Percentiles rank a stretch among this genome's conserved stretches.
These are phyloP conservation scores for Yponomeuta evonymella DNA, from an alignment of 2,888 invertebrate species.

Conservation along the genomic window DNA sequence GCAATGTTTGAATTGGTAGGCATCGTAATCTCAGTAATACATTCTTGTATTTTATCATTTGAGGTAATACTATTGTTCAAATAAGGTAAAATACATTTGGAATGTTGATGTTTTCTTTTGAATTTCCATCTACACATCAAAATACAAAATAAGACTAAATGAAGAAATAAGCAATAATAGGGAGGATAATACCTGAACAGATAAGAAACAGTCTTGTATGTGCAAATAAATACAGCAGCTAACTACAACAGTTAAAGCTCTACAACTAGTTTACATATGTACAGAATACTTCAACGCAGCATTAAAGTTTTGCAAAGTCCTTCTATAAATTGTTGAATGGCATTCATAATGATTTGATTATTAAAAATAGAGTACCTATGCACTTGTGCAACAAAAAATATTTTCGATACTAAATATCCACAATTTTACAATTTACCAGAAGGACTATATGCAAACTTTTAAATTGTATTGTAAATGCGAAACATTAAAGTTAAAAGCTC, in stretches of 20 bases:
- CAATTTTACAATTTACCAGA: not conserved
- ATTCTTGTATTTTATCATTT: not conserved
- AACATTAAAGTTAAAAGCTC: conserved; percentile 48
- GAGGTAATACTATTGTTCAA: not conserved
- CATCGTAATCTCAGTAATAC: conserved; percentile 1
- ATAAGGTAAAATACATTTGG: not conserved
- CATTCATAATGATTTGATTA: too few relatives aligned
- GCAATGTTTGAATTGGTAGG: not conserved
- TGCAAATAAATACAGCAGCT: conserved; percentile 29
- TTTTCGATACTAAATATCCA: too few relatives aligned
- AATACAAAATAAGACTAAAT: too few relatives aligned
- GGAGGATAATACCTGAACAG: not conserved
- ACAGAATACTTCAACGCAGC: conserved; percentile 38
- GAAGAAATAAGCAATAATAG: too few relatives aligned
- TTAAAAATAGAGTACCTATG: too few relatives aligned
- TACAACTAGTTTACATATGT: conserved; percentile 69
- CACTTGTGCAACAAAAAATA: too few relatives aligned
- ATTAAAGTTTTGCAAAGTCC: conserved; percentile 14
- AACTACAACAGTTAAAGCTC: conserved; percentile 70
- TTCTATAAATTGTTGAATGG: not conserved
- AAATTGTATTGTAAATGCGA: conserved; percentile 55
- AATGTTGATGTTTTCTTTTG: not conserved
- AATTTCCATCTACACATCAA: not conserved
- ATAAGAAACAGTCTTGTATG: not conserved
- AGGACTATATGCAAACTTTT: conserved; percentile 31